Evolutionary conservation across 2,888 invertebrate species (phyloP), one percentile per base, ranked within the genome.

Genomic region (Lordiphosa andalusiaca): DNA sequence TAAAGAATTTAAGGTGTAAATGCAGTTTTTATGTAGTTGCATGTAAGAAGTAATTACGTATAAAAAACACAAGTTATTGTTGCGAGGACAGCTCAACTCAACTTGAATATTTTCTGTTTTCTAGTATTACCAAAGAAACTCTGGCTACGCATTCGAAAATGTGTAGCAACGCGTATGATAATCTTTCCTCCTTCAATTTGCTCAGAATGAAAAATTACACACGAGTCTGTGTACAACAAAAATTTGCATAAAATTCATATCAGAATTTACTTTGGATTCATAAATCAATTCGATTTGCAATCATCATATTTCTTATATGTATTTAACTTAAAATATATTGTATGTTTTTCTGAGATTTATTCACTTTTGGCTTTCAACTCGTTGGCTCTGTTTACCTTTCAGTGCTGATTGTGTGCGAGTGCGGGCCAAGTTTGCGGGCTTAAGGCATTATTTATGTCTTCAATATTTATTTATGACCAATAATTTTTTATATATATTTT

Each of bases 241-340:
- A 69, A 72, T 64, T 62, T 50, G 54, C 63, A 69, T 67, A 50
- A 61, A 73, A 55, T 42, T 65, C 49, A 47, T 53, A 62, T 73
- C 51, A 35, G 19, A 48, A 54, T 39, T 47, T 41, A 44, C 33
- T 30, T 21, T 25, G 25, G 53, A 36, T 63, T 74, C 58, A 62
- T 83, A 77, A 77, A 82, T 76, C 62, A 71, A 78, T 62, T 74
- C 46, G 50, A 59, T 21, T 50, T 61, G 72, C 67, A 51, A 62
- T 64, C 54, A 59, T 59, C 66, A 65, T 52, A 57, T 49, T 61
- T 54, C 65, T 69, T 68, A 58, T 62, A 44, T 52, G 53, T 62
- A 60, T 78, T 83, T 51, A 64, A 78, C 60, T 64, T 56, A 50
- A 42, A 52, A 60, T 59, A 59, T 36, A 54, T 51, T 42, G 25